Evolutionary conservation across 2,888 invertebrate genomes (phyloP), one percentile per base, ranked within the genome.

Genomic region (Mallateleia sp.): DNA sequence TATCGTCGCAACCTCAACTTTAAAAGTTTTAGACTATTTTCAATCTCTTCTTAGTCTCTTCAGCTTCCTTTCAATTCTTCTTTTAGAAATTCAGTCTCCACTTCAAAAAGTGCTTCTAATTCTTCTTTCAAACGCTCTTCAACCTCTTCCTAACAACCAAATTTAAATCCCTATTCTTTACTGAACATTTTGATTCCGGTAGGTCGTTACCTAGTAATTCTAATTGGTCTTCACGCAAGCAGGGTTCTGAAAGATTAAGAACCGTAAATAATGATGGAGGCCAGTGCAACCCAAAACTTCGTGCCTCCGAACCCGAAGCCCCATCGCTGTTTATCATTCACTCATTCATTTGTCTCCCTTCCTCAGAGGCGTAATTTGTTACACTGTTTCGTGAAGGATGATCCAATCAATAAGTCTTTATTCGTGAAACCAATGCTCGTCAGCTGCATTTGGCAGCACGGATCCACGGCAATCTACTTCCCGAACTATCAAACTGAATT

Each of bases 401-500:
- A 80, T 66, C 32, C 62, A 80, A 80, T 80, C 66, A 71, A 72
- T 72, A 64, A 56, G 72, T 66, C 60, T 72, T 80, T 80, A 72
- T 64, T 54, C 54, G n/a, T 22, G 52, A 60, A 71, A 52, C 38
- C 80, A 45, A 71, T 64, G 28, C 62, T 64, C 62, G 52, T 64
- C 69, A 71, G 52, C 56, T 71, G 54, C 56, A 56, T 45, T 64
- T 72, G 72, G 80, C 80, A 72, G 28, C 54, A 32, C 15, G n/a
- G 47, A 69, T 34, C 38, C 24, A 25, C 52, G 24, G 47, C 66
- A 25, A 52, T 50, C 60, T 50, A 64, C 64, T 80, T 71, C 54
- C 28, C 28, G 18, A 66, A 42, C 80, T 71, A 67, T 78, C 47
- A 47, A 67, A 67, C 66, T 38, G 58, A 45, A 67, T 67, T 67